Conservation (phyloP, 1,140 invertebrate species). For the Holcopasites calliopsidis region DNA sequence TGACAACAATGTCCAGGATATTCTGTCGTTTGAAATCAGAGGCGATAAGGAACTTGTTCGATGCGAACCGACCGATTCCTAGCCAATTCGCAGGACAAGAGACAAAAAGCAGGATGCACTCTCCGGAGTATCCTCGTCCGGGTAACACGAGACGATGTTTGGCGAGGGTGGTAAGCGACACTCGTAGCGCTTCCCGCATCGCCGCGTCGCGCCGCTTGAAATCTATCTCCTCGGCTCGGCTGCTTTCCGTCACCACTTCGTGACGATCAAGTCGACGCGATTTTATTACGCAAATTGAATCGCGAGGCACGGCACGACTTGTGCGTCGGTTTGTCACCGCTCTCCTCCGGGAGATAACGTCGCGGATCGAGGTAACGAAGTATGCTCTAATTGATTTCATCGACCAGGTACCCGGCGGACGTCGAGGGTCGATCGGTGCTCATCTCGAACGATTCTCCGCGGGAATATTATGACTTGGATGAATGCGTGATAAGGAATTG, state of each 20-base stretch:
- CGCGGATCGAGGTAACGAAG: constrained; percentile 48
- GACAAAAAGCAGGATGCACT: constrained; percentile 65
- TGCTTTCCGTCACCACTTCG: constrained; percentile 1
- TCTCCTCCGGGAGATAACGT: constrained; percentile 50
- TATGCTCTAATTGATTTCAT: constrained; percentile 51
- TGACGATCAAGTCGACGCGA: constrained; percentile 35
- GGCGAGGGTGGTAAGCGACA: constrained; percentile 28
- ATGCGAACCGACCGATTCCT: constrained; percentile 39
- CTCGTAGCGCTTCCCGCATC: constrained; percentile 54
- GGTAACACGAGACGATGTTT: constrained; percentile 52
- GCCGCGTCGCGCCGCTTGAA: constrained; percentile 17
- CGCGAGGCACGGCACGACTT: constrained; percentile 45
- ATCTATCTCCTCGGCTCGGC: constrained; percentile 5
- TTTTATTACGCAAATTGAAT: constrained; percentile 65
- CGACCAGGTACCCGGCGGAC: constrained; percentile 13
- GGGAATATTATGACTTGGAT: not conserved
- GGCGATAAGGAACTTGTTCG: not conserved
- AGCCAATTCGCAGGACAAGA: constrained; percentile 49
- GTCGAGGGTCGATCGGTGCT: constrained; percentile 10
- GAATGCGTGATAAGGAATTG: not conserved
- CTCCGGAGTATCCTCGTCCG: constrained; percentile 40
- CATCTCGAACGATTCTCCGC: not conserved
- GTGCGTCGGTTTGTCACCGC: not conserved
- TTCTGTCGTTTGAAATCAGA: not conserved
- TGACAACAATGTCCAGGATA: too few relatives aligned